Conservation (phyloP, 2,888 invertebrate species). For the Campoplex nolae region DNA sequence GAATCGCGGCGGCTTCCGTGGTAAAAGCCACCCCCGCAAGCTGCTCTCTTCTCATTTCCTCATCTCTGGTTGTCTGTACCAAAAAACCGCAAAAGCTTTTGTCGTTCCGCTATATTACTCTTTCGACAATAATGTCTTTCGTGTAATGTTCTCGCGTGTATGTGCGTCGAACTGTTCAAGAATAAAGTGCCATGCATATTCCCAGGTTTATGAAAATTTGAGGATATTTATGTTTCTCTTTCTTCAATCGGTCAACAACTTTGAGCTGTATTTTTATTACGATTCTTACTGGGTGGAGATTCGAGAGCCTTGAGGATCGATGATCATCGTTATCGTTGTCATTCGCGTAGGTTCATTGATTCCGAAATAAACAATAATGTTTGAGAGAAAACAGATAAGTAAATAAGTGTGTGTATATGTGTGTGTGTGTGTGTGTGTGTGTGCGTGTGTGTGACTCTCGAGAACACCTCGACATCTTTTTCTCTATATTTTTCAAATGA, state of each 20-base stretch:
- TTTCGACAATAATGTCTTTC: not conserved
- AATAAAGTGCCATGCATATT: no score
- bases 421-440: constrained; percentile 35
- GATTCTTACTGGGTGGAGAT: not conserved
- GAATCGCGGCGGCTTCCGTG: constrained; percentile 49
- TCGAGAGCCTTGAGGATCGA: not conserved
- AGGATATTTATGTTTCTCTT: not conserved
- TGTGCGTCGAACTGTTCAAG: no score
- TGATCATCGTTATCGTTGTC: constrained; percentile 58
- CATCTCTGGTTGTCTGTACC: not conserved
- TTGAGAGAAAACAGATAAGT: constrained; percentile 5
- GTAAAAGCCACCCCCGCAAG: constrained; percentile 48
- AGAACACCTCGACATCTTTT: constrained; percentile 27
- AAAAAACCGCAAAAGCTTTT: constrained; percentile 59
- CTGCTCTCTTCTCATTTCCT: not conserved
- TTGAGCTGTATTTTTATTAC: not conserved
- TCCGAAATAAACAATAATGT: not conserved
- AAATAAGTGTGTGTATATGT: not conserved
- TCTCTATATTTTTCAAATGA: not conserved
- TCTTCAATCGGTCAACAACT: not conserved
- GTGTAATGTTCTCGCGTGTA: not conserved
- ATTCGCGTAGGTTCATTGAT: constrained; percentile 36
- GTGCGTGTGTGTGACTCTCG: constrained; percentile 45
- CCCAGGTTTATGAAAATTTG: not conserved
- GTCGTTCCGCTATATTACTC: not conserved